Percentiles rank a stretch among this genome's conserved stretches.
These are phyloP conservation scores for Mus musculus DNA, from an alignment of 2,113 vertebrate genomes.

Conservation along the genomic window GRCm39 chr3:118077501-118078000, in stretches of 20 bases:
- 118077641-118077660: neutral
- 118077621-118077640: neutral
- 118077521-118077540: constrained; percentile 35
- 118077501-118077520: neutral
- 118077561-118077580: neutral
- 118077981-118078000: neutral
- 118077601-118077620: neutral
- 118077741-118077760: neutral
- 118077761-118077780: neutral
- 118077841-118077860: neutral
- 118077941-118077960: neutral
- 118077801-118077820: neutral
- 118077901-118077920: neutral
- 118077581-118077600: neutral
- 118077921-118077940: neutral
- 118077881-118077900: too few species aligned
- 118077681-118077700: neutral
- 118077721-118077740: neutral
- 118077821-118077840: neutral
- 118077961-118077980: neutral
- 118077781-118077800: neutral
- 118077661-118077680: neutral
- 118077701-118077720: neutral
- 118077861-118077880: neutral
- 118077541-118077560: neutral